Evolutionary conservation across 92 coral and sea anemone species (phyloP), one percentile per base, ranked within the genome.

Genomic region (Metridium senile): DNA sequence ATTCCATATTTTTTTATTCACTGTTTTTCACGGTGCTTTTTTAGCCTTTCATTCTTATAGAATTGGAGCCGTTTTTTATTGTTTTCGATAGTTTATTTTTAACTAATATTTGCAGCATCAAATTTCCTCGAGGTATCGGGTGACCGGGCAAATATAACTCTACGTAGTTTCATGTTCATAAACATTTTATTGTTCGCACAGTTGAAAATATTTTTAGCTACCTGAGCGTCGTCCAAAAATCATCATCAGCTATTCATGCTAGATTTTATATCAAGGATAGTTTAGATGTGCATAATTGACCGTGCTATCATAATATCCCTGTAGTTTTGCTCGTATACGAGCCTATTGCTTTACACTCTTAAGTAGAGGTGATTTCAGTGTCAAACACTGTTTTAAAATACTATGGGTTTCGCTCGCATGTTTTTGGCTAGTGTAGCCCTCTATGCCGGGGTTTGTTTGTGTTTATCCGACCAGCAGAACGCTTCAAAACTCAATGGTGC

Each of bases 361-460:
- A 4, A 21, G 21, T 22, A 59, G 69, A 63, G 69, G 43, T 63
- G 39, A 63, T 30, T 25, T 63, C 69, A 21, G 69, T 63, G 69
- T 63, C 45, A 63, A 63, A 63, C 69, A 63, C 69, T 63, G 69
- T 19, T 13, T 10, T 61, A 11, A 23, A 23, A 2, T 30, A 31
- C 11, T 16, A 63, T 63, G 69, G 69, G 16, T 63, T 63, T 30
- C 22, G 1, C 10, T 31, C 69, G 69, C 20, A 28, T 9, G n/a
- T 28, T 31, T 16, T 16, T 29, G 31, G 69, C 27, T 63, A 2
- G 39, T 29, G 2, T 4, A 63, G 45, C 28, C 13, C 9, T 31
- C 4, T 28, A 9, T 63, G 25, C 45, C 22, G 45, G 29, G 1
- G 69, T 18, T 2, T 31, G 39, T 31, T 31, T 63, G 22, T 23